Evolutionary conservation across 2,888 invertebrate species (phyloP), one percentile per base, ranked within the genome.

Genomic region (Nephrotoma guestfalica): DNA sequence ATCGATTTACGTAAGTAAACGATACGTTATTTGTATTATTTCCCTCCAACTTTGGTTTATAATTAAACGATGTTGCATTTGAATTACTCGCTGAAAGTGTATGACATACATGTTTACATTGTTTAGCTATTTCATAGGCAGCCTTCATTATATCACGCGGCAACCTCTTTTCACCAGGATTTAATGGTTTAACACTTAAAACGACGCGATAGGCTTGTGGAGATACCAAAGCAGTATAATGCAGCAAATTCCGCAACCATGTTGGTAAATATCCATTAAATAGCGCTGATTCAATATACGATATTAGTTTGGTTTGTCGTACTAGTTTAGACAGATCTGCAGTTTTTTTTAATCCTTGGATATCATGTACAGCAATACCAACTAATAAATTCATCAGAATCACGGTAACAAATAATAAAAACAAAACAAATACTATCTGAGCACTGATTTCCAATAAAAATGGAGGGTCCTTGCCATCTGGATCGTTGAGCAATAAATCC

Each of bases 341-440:
- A 0, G 96, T 96, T 92, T 96, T 96, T 88, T 96, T 95, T 13
- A 97, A 91, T 0, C 96, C 96, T 90, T 96, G 96, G 87, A 97
- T 97, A 89, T 97, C 97, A 89, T 97, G 96, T 4, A 97, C 97
- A 0, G 97, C 97, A 88, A 97, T 97, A 90, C 97, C 97, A 15
- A 97, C 96, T 0, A 97, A 92, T 0, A 97, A 91, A 91, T 97
- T 97, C 96, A 97, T 97, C 83, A 97, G 92, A 6, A 96, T 96
- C 2, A 97, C 96, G 0, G 97, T 96, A 0, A 97, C 96, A 89
- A 97, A 96, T 89, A 97, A 92, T 5, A 97, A 92, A 89, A 97
- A 96, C 41, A 96, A 91, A 6, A 96, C 95, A 89, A 96, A 96
- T 0, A 96, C 96, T 86, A 96, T 94, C 91, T 96, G 96, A 0